These are phyloP conservation scores for Hapalemur alaotrensis DNA, from an alignment of 2,797 vertebrate species.

Conservation along the genomic window DNA sequence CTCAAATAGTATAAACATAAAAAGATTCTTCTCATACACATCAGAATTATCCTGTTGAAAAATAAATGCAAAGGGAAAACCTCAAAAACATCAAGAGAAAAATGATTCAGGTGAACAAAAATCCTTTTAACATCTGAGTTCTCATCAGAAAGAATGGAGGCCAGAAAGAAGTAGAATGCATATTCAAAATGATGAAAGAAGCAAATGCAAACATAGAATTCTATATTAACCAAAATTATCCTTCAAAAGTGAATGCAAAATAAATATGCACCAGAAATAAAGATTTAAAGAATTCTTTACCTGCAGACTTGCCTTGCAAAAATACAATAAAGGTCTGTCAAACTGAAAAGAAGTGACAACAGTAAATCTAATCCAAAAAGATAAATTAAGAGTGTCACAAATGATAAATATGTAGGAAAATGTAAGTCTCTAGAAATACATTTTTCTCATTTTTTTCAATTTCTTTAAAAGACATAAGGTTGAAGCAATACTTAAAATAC, in stretches of 20 bases:
- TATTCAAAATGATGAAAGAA: neutral
- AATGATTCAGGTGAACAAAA: neutral
- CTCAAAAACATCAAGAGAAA: neutral
- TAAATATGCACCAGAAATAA: neutral
- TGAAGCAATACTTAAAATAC: neutral
- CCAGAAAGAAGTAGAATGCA: neutral
- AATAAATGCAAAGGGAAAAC: neutral
- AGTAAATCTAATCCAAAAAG: neutral
- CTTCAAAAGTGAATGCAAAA: neutral
- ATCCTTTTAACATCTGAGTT: neutral
- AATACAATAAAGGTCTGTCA: neutral
- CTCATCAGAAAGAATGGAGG: neutral
- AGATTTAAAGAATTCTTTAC: neutral
- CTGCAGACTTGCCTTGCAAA: neutral
- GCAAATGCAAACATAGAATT: neutral
- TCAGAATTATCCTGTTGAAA: neutral
- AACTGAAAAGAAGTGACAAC: neutral
- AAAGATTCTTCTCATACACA: neutral
- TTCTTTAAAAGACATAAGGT: neutral
- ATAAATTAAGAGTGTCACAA: neutral
- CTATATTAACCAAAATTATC: neutral
- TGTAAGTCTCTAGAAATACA: neutral
- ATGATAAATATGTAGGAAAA: neutral
- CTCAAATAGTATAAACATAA: neutral
- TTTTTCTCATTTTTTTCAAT: neutral